Evolutionary conservation across 2,888 invertebrate genomes (phyloP).

Genomic region (Diogma glabrata): DNA sequence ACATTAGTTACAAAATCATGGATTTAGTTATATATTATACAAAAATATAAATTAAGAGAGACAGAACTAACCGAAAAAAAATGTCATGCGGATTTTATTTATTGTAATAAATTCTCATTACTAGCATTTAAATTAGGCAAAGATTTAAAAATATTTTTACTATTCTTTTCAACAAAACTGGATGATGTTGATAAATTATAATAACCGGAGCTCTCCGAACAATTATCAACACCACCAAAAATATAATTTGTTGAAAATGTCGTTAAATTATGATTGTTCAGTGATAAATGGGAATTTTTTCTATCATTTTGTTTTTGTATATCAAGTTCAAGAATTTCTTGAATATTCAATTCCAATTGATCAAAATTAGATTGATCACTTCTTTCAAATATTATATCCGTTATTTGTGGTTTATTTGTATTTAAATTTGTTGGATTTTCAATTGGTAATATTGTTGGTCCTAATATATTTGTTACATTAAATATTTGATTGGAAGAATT

Average conservation of each 20-base stretch:
- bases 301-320: constrained; percentile 19
- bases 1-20: no score
- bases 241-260: constrained; percentile 3
- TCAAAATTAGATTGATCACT: constrained; percentile 38
- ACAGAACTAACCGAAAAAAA: no score
- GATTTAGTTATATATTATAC: no score
- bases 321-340: constrained; percentile 41
- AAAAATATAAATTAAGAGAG: no score
- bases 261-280: background rate
- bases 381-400: constrained; percentile 26
- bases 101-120: constrained; percentile 49
- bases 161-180: background rate
- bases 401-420: constrained; percentile 21
- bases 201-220: background rate
- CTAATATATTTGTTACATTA: constrained; percentile 15
- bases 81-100: no score
- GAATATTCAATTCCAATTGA: constrained; percentile 37
- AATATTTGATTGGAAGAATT: constrained; percentile 12
- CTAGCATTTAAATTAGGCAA: constrained; percentile 62
- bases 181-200: background rate
- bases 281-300: background rate
- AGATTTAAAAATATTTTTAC: constrained; percentile 40
- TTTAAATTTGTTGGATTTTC: background rate
- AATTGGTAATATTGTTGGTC: constrained; percentile 9
- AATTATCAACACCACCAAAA: background rate